These are phyloP conservation scores for Tauraco erythrolophus DNA, from an alignment of 2,113 vertebrate genomes.

Conservation along the genomic window DNA sequence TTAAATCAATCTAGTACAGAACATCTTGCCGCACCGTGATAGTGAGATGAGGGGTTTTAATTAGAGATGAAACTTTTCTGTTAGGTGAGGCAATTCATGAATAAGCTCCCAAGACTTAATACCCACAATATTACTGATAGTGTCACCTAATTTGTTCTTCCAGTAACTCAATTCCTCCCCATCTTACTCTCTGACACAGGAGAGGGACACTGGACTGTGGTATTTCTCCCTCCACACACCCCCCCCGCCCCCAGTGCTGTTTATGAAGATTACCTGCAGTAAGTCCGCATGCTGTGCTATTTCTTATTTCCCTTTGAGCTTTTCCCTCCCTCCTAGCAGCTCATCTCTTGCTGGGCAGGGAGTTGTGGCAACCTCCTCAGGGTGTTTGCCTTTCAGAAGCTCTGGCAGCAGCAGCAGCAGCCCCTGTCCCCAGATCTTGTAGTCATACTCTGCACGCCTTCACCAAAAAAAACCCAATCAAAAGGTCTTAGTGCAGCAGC, in stretches of 20 bases:
- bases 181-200: no score
- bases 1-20: background rate
- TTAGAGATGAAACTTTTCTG: background rate
- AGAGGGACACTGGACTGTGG: background rate
- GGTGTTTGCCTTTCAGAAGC: background rate
- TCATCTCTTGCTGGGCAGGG: background rate
- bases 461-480: background rate
- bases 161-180: background rate
- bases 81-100: background rate
- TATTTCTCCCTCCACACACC: no score
- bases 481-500: background rate
- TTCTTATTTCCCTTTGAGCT: background rate
- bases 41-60: background rate
- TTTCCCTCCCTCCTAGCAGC: background rate
- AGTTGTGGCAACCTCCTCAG: background rate
- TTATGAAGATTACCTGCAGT: background rate
- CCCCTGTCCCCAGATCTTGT: fast-evolving
- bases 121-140: background rate
- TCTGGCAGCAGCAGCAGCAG: background rate
- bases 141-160: background rate
- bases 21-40: background rate
- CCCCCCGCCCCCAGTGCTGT: fast-evolving
- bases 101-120: background rate
- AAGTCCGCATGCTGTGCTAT: fast-evolving
- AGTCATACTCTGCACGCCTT: fast-evolving